A percentile compares a stretch with the other conserved stretches of the same genome.
These are phyloP conservation scores for Chloroceryle inda DNA, from an alignment of 2,797 vertebrate species.

Conservation along the genomic window DNA sequence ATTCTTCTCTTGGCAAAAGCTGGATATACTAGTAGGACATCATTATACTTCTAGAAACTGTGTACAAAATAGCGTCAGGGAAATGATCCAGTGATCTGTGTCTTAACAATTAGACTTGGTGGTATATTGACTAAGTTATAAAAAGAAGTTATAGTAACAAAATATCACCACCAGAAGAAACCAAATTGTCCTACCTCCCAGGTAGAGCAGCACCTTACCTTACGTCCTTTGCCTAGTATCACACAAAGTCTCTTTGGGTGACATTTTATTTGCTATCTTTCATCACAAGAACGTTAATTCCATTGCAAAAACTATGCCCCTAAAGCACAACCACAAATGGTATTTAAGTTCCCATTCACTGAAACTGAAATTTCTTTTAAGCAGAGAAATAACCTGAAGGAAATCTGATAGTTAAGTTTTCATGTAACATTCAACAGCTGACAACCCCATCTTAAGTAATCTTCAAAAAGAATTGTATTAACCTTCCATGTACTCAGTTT, in stretches of 20 bases:
- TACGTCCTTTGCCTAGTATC: not conserved
- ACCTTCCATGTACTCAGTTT: not conserved
- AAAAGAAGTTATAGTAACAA: not conserved
- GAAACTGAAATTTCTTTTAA: not conserved
- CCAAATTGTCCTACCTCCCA: not conserved
- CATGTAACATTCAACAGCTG: not conserved
- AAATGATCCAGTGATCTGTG: not conserved
- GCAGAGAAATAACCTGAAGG: not conserved
- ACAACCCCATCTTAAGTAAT: not conserved
- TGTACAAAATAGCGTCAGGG: not conserved
- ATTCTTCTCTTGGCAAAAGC: not conserved
- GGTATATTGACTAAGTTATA: not conserved
- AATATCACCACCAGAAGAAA: not conserved
- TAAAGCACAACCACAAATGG: not conserved
- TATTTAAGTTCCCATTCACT: not conserved
- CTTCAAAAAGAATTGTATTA: not conserved
- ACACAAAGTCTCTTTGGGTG: not conserved
- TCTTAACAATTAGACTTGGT: not conserved
- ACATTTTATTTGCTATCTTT: not conserved
- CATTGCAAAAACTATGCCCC: not conserved
- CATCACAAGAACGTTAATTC: not conserved
- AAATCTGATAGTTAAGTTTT: not conserved
- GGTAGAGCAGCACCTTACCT: not conserved
- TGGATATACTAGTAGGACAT: not conserved
- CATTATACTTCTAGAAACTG: not conserved